Evolutionary conservation across 1,140 invertebrate genomes (phyloP).

Genomic region (Ptiloglossa arizonensis): DNA sequence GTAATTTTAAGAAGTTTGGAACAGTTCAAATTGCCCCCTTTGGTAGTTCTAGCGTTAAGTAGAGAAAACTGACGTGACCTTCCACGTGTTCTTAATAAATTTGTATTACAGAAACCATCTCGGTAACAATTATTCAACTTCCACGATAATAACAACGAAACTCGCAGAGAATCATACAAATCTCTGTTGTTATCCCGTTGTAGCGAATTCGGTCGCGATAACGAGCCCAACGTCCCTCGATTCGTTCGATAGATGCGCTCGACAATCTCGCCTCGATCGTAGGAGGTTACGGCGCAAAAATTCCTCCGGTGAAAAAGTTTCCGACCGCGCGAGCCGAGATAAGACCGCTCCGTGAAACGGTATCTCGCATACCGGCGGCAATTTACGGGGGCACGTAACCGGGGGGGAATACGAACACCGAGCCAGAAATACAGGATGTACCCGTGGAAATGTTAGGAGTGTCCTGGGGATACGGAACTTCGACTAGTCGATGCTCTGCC

Average conservation of each 20-base stretch:
- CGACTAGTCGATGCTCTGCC: background rate
- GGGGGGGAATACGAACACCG: slow-evolving; percentile 30
- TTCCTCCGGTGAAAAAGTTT: slow-evolving; percentile 13
- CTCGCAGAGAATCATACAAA: too few species aligned
- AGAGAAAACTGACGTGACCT: too few species aligned
- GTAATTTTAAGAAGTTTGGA: too few species aligned
- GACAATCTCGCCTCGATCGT: background rate
- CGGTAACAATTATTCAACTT: too few species aligned
- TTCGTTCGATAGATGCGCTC: background rate
- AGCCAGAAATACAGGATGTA: slow-evolving; percentile 38
- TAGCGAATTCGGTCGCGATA: too few species aligned
- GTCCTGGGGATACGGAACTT: slow-evolving; percentile 54
- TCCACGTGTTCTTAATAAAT: too few species aligned
- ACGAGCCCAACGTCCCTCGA: too few species aligned
- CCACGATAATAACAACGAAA: too few species aligned
- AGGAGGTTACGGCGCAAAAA: background rate
- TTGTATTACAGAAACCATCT: too few species aligned
- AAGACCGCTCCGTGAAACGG: slow-evolving; percentile 20
- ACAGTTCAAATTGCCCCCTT: too few species aligned
- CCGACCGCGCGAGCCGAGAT: background rate
- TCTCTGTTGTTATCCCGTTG: too few species aligned
- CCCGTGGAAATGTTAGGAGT: slow-evolving; percentile 48
- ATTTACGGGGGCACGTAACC: slow-evolving; percentile 48
- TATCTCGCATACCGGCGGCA: slow-evolving; percentile 47
- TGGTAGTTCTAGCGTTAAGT: too few species aligned